These are phyloP conservation scores for Zingel zingel DNA, from an alignment of 2,113 vertebrate genomes.

Conservation along the genomic window DNA sequence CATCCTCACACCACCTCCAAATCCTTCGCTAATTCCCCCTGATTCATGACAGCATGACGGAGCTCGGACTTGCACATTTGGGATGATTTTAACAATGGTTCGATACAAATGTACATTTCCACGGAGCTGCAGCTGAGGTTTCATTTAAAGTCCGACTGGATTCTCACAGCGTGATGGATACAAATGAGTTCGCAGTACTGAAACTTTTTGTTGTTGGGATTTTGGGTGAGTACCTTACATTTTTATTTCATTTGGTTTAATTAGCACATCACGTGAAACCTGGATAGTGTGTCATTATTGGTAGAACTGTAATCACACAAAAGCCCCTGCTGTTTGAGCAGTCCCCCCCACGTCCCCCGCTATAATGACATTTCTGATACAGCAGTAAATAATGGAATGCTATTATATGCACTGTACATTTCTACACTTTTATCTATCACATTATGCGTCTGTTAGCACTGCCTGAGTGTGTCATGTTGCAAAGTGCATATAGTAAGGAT, in stretches of 20 bases:
- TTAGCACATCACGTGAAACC: not conserved
- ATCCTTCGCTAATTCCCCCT: not conserved
- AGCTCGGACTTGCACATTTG: constrained; percentile 9
- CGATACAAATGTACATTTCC: constrained; percentile 57
- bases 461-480: not conserved
- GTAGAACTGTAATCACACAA: not conserved
- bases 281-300: not conserved
- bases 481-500: constrained; percentile 8
- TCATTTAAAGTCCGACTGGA: constrained; percentile 49
- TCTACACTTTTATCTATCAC: not conserved
- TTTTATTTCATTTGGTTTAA: not conserved
- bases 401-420: not conserved
- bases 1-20: no score
- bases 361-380: not conserved
- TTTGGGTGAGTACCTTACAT: constrained; percentile 74
- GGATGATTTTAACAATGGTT: constrained; percentile 67
- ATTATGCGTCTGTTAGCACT: not conserved
- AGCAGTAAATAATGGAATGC: no score
- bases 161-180: constrained; percentile 77
- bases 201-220: constrained; percentile 80
- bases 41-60: constrained; percentile 36
- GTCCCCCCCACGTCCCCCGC: not conserved
- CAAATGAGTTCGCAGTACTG: constrained; percentile 62
- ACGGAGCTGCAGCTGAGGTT: constrained; percentile 73
- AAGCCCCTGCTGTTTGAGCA: not conserved